Evolutionary conservation across 1,140 invertebrate genomes (phyloP).

Genomic region (Drosophila rufa): DNA sequence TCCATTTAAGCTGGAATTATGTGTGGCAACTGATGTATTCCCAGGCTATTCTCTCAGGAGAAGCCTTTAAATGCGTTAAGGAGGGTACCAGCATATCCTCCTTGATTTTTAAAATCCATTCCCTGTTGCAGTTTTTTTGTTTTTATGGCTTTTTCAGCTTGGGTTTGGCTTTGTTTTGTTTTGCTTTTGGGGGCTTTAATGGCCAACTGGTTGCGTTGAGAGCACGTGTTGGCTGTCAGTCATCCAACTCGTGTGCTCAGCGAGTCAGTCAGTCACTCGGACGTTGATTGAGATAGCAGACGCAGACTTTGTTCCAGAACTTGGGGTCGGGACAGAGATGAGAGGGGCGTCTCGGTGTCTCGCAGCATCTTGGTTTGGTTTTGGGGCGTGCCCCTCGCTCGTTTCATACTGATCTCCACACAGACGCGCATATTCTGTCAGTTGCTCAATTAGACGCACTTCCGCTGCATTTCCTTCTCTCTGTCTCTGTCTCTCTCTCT

Average conservation of each 20-base stretch:
- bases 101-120: background rate
- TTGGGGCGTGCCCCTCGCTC: conserved; percentile 37
- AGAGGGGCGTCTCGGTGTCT: conserved; percentile 33
- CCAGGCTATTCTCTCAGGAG: background rate
- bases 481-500: background rate
- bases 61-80: conserved; percentile 9
- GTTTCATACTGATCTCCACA: conserved; percentile 6
- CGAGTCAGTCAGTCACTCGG: conserved; percentile 27
- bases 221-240: conserved; percentile 61
- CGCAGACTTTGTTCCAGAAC: conserved; percentile 9
- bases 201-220: conserved; percentile 38
- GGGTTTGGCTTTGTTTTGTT: conserved; percentile 14
- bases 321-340: background rate
- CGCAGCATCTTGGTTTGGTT: conserved; percentile 1
- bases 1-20: conserved; percentile 2
- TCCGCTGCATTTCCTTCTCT: conserved; percentile 52
- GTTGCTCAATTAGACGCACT: conserved; percentile 81
- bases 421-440: conserved; percentile 71
- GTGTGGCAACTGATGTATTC: conserved; percentile 19
- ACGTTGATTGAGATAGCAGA: conserved; percentile 54
- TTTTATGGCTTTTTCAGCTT: background rate
- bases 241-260: conserved; percentile 26
- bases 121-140: conserved; percentile 3
- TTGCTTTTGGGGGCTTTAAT: conserved; percentile 32
- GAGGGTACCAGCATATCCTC: background rate